phyloP scores from a whole-genome alignment of 2,888 invertebrate genomes.

The Diloba caeruleocephala region DNA sequence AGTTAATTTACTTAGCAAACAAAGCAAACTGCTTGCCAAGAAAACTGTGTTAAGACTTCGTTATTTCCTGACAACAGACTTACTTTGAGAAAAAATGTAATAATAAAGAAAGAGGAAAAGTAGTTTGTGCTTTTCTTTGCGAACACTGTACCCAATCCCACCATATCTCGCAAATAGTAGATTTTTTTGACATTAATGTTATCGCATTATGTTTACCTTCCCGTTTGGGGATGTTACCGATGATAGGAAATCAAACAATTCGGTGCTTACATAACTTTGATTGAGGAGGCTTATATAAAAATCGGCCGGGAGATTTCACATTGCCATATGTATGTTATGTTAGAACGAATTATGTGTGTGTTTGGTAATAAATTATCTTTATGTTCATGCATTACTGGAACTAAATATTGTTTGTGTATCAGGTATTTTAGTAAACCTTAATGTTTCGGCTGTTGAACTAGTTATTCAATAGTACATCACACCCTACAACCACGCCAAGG shows the following conservation, averaged over 20 bases:
- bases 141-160: no score
- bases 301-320: no score
- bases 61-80: conserved; percentile 38
- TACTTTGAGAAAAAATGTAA: conserved; percentile 45
- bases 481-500: conserved; percentile 3
- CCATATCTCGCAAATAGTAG: conserved; percentile 4
- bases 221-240: conserved; percentile 8
- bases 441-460: background rate
- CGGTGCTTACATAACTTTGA: conserved; percentile 12
- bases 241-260: conserved; percentile 6
- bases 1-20: conserved; percentile 44
- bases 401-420: no score
- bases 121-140: conserved; percentile 29
- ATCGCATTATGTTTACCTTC: conserved; percentile 32
- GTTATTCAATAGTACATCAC: conserved; percentile 29
- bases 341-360: no score
- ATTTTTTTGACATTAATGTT: conserved; percentile 21
- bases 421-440: no score
- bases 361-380: no score
- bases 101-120: conserved; percentile 33
- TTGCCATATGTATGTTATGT: no score
- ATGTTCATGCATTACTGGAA: no score
- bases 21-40: conserved; percentile 33
- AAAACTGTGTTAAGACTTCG: conserved; percentile 41
- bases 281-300: conserved; percentile 11